Evolutionary conservation across 2,888 invertebrate genomes (phyloP).

Genomic region (Mycalesis mineus): DNA sequence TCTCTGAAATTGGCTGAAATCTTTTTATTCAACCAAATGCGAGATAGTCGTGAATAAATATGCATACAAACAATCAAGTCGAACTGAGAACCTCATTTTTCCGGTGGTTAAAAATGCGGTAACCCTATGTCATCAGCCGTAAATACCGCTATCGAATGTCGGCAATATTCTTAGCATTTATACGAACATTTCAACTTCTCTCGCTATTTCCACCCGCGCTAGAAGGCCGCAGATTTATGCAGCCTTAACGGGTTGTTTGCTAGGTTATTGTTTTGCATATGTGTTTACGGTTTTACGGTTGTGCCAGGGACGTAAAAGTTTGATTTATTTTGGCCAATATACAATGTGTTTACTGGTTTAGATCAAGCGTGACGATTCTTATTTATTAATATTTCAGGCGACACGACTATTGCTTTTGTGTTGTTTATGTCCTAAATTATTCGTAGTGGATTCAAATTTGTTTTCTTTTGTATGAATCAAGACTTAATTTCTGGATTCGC

Average conservation of each 20-base stretch:
- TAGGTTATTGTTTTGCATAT: constrained; percentile 19
- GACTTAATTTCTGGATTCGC: no score
- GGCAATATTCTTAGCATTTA: constrained; percentile 27
- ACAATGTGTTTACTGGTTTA: neutral
- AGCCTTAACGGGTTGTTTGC: constrained; percentile 14
- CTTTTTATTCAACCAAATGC: no score
- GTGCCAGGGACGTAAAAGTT: neutral
- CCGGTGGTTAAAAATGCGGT: neutral
- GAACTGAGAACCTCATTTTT: no score
- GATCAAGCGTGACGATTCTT: neutral
- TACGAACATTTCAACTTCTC: constrained; percentile 14
- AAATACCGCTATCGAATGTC: constrained; percentile 24
- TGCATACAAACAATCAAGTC: no score
- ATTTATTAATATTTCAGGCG: no score
- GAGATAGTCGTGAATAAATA: no score
- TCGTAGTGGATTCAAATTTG: no score
- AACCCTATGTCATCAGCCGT: constrained; percentile 9
- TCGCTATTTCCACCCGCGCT: constrained; percentile 2
- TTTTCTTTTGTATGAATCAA: no score
- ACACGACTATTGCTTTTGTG: no score
- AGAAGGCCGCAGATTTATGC: constrained; percentile 10
- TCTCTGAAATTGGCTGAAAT: no score
- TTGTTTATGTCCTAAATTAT: no score
- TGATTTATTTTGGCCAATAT: constrained; percentile 3
- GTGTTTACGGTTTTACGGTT: constrained; percentile 4